These are phyloP conservation scores for Trinorchestia longiramus DNA, from an alignment of 1,140 invertebrate species.

Conservation along the genomic window DNA sequence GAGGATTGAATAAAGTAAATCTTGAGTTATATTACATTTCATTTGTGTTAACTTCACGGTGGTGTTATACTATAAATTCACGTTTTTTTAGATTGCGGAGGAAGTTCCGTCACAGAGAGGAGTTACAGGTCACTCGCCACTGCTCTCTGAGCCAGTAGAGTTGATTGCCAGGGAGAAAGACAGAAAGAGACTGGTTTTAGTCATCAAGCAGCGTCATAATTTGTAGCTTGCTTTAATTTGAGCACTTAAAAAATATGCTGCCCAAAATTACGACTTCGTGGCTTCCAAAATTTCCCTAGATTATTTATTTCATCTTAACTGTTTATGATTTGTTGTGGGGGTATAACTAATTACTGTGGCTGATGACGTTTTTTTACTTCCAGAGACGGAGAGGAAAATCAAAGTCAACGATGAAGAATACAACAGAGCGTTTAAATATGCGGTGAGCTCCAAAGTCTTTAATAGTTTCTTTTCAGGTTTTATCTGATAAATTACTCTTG, in stretches of 20 bases:
- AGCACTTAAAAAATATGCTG: background rate
- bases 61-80: background rate
- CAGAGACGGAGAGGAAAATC: constrained; percentile 22
- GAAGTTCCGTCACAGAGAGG: background rate
- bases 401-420: constrained; percentile 11
- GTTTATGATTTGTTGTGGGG: background rate
- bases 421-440: background rate
- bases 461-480: background rate
- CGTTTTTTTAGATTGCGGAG: background rate
- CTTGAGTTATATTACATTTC: background rate
- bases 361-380: background rate
- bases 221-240: background rate
- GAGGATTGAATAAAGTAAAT: background rate
- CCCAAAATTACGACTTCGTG: too few species aligned
- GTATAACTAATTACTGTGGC: background rate
- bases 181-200: background rate
- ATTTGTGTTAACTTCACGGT: background rate
- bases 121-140: background rate
- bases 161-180: background rate
- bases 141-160: too few species aligned
- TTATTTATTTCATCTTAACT: background rate
- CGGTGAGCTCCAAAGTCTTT: background rate
- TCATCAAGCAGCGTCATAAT: background rate
- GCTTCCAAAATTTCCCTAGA: background rate
- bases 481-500: too few species aligned